phyloP scores from a whole-genome alignment of 2,888 invertebrate species.

The Caenorhabditis imperialis region DNA sequence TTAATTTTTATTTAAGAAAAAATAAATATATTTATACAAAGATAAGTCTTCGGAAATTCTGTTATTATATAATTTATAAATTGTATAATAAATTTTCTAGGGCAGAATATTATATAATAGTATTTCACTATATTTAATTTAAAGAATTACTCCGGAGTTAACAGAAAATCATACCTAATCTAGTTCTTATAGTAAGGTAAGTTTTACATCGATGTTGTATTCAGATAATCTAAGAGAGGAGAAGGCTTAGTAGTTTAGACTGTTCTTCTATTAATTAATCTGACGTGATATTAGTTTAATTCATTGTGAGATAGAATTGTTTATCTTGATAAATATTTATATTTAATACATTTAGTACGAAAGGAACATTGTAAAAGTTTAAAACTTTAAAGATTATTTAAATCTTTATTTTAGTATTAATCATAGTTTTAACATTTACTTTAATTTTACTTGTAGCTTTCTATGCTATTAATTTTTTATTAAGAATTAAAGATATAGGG shows the following conservation, averaged over 20 bases:
- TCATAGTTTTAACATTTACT: slow-evolving; percentile 62
- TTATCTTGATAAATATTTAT: slow-evolving; percentile 69
- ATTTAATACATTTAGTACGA: slow-evolving; percentile 67
- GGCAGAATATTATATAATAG: slow-evolving; percentile 70
- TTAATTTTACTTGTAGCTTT: slow-evolving; percentile 61
- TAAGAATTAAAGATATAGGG: slow-evolving; percentile 59
- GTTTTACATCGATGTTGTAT: slow-evolving; percentile 74
- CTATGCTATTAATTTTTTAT: slow-evolving; percentile 65
- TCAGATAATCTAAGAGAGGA: slow-evolving; percentile 64
- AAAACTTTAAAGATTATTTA: slow-evolving; percentile 59
- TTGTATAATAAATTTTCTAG: slow-evolving; percentile 66
- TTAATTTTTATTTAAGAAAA: slow-evolving; percentile 68
- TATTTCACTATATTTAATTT: slow-evolving; percentile 67
- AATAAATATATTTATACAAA: slow-evolving; percentile 67
- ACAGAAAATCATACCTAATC: slow-evolving; percentile 73
- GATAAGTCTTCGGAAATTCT: slow-evolving; percentile 74
- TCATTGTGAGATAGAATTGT: slow-evolving; percentile 73
- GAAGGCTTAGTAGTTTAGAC: slow-evolving; percentile 67
- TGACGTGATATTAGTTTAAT: slow-evolving; percentile 73
- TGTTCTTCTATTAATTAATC: slow-evolving; percentile 71
- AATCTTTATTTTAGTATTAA: slow-evolving; percentile 60
- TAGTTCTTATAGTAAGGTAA: slow-evolving; percentile 70
- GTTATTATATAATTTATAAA: slow-evolving; percentile 51
- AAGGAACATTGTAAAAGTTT: slow-evolving; percentile 70
- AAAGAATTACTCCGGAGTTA: slow-evolving; percentile 75